These are phyloP conservation scores for Tympanuchus pallidicinctus DNA, from an alignment of 2,113 vertebrate species.

Conservation along the genomic window DNA sequence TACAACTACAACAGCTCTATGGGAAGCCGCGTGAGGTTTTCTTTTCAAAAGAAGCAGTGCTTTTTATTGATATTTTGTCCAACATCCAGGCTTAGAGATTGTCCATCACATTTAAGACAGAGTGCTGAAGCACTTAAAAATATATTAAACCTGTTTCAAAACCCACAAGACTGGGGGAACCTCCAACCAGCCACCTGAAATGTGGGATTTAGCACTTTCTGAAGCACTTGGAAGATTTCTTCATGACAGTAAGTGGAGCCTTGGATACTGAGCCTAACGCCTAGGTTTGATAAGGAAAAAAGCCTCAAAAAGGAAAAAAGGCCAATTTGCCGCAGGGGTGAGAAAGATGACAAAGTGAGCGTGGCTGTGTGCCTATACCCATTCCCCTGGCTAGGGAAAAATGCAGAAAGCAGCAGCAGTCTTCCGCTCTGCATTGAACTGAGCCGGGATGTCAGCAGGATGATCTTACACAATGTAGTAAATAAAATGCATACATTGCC, in stretches of 20 bases:
- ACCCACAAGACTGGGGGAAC: conserved; percentile 33
- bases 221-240: conserved; percentile 44
- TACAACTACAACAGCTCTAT: conserved; percentile 60
- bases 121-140: conserved; percentile 43
- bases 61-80: conserved; percentile 58
- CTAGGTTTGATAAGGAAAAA: conserved; percentile 41
- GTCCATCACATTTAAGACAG: conserved; percentile 2
- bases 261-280: conserved; percentile 4
- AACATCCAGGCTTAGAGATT: conserved; percentile 43
- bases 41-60: background rate
- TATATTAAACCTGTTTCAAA: conserved; percentile 52
- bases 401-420: conserved; percentile 17
- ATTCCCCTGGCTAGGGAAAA: conserved; percentile 18
- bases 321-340: conserved; percentile 60
- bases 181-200: conserved; percentile 27
- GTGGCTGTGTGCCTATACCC: background rate
- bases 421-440: background rate
- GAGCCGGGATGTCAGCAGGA: background rate
- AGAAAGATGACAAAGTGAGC: background rate
- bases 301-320: background rate
- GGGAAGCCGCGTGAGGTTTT: conserved; percentile 35
- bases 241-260: conserved; percentile 30
- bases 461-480: background rate
- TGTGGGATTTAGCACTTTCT: conserved; percentile 56
- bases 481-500: background rate